Conservation (phyloP, 2,888 invertebrate genomes). For the Meta bourneti region DNA sequence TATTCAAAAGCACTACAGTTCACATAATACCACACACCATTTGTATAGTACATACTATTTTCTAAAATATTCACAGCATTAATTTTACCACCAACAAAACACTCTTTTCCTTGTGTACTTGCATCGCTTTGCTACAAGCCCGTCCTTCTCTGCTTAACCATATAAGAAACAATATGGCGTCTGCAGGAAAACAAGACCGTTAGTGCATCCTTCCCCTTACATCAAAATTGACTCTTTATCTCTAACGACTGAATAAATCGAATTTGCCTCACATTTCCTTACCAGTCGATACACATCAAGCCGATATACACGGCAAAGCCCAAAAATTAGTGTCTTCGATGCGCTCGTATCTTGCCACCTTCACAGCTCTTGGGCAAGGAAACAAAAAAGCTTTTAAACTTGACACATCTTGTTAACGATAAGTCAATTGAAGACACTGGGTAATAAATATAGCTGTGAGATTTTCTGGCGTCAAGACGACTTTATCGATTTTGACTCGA, state of each 20-base stretch:
- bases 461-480: conserved; percentile 5
- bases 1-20: too few relatives aligned
- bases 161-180: conserved; percentile 22
- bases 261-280: conserved; percentile 24
- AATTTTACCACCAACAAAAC: neutral
- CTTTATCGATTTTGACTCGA: conserved; percentile 13
- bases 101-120: neutral
- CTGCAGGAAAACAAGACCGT: neutral
- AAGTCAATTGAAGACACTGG: conserved; percentile 24
- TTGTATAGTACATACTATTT: neutral
- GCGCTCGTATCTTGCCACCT: neutral
- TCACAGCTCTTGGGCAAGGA: neutral
- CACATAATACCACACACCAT: neutral
- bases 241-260: conserved; percentile 22
- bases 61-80: neutral
- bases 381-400: conserved; percentile 46
- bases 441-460: conserved; percentile 27
- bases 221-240: conserved; percentile 43
- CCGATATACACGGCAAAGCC: neutral
- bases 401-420: conserved; percentile 47
- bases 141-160: too few relatives aligned
- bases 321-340: conserved; percentile 13
- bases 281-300: conserved; percentile 22
- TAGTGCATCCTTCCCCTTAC: conserved; percentile 13
- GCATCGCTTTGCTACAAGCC: neutral